Evolutionary conservation across 1,140 invertebrate species (phyloP), one percentile per base, ranked within the genome.

Genomic region (Zaprionus kolodkinae): DNA sequence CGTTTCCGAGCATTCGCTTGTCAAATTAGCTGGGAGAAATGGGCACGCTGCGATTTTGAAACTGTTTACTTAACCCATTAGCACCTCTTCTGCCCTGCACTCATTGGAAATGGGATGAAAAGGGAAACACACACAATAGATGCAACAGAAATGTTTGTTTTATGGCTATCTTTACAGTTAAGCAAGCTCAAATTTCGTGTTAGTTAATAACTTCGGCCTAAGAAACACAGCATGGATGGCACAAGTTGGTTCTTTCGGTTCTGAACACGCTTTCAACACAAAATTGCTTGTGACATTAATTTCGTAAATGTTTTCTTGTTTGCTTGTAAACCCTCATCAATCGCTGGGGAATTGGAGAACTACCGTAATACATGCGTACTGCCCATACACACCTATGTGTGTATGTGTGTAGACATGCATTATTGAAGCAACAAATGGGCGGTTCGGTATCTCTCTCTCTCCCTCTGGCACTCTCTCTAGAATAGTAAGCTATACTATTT

Each of bases 391-490:
- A 62, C 40, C 25, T 12, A 68, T 13, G 50, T 21, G 36, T 45
- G 50, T n/a, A 45, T 45, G n/a, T 33, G 15, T 35, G 52, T 30
- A 59, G 35, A 68, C 72, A 88, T 88, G 73, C 82, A 89, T 88
- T 88, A 88, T 88, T 88, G 85, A 88, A 89, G 84, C 85, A 88
- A 84, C 78, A 88, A 89, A 89, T 84, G 78, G 81, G 56, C 56
- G n/a, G 17, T 17, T 21, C 7, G 5, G 27, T 4, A 30, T 57
- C 33, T 21, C 21, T 21, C 21, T 21, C 21, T 21, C 21, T 21
- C 21, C 21, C 55, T 52, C 43, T 43, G 21, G 13, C 25, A 25
- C 13, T 35, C 48, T 40, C 36, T 21, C 21, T 61, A 54, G 55
- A 70, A 73, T 75, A 72, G 79, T 75, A 71, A 77, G 77, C 79